Percentiles rank a stretch among this genome's conserved stretches.
These are phyloP conservation scores for Kudoa iwatai DNA, from an alignment of 30 jellyfish, hydroid and myxozoan species.

Conservation along the genomic window DNA sequence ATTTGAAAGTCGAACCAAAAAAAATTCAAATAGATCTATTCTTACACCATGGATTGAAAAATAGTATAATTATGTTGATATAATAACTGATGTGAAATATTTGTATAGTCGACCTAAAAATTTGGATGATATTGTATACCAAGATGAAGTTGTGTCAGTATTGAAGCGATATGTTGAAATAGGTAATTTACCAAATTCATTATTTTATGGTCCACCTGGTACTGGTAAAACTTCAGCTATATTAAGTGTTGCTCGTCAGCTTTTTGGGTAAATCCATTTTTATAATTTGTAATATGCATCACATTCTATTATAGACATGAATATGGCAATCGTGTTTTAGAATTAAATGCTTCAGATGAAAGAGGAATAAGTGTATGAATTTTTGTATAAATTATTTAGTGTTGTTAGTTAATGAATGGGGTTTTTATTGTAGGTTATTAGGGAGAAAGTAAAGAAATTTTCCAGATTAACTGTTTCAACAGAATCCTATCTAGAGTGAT, in stretches of 20 bases:
- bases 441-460: slow-evolving; percentile 60
- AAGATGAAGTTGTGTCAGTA: slow-evolving; percentile 64
- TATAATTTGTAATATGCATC: neutral
- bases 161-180: slow-evolving; percentile 14
- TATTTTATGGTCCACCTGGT: slow-evolving; percentile 69
- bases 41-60: too few relatives aligned
- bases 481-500: slow-evolving; percentile 26
- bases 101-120: slow-evolving; percentile 58
- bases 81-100: too few relatives aligned
- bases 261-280: slow-evolving; percentile 11
- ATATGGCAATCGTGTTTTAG: slow-evolving; percentile 27
- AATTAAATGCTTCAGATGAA: slow-evolving; percentile 86
- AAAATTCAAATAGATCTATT: too few relatives aligned
- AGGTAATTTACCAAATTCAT: slow-evolving; percentile 23
- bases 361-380: slow-evolving; percentile 96
- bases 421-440: slow-evolving; percentile 19
- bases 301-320: slow-evolving; percentile 14
- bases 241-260: slow-evolving; percentile 33
- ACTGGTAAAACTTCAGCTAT: slow-evolving; percentile 66
- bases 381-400: too few relatives aligned
- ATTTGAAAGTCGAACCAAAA: too few relatives aligned
- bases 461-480: slow-evolving; percentile 53
- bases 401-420: too few relatives aligned
- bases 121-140: slow-evolving; percentile 39
- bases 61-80: too few relatives aligned